Evolutionary conservation across 1,140 invertebrate genomes (phyloP), one percentile per base, ranked within the genome.

Genomic region (Myzus persicae): DNA sequence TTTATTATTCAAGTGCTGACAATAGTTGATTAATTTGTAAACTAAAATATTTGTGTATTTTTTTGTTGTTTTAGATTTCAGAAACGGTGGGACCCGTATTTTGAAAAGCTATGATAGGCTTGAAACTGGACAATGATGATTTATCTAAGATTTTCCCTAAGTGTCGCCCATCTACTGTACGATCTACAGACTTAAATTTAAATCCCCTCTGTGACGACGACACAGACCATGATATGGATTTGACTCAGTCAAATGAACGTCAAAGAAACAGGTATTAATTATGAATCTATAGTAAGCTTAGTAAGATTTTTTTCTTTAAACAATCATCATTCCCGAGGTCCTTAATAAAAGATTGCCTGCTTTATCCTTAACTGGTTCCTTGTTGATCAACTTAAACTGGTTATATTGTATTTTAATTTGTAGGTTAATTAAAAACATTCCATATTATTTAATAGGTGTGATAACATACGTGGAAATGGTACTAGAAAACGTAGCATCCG

Each of bases 71-170:
- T 84, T 40, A 93, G 91, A 93, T 93, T 93, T 93, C 91, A 93
- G 26, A 93, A 93, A 40, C 91, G 46, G 91, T 93, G 46, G 91
- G 48, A 85, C 40, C 91, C 91, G 46, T 93, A 93, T 84, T 93
- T 93, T 93, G 36, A 93, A 93, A 84, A 93, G 91, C 91, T 93
- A 93, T 93, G 91, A 93, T 93, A 84, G 91, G 91, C 91, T 92
- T 94, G 85, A 93, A 94, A 82, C 89, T 94, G 89, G 94, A 94
- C 93, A 94, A 94, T 90, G 97, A 97, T 96, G 96, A 97, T 95
- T 97, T 98, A 95, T 97, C 97, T 94, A 96, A 97, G 95, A 96
- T 98, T 94, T 98, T 98, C 95, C 97, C 97, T 94, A 97, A 97
- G 96, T 98, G 97, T 95, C 96, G 97, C 94, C 97, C 97, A 94